A percentile compares a stretch with the other conserved stretches of the same genome.
These are phyloP conservation scores for Dendrolimus punctatus DNA, from an alignment of 1,140 invertebrate species.

Conservation along the genomic window DNA sequence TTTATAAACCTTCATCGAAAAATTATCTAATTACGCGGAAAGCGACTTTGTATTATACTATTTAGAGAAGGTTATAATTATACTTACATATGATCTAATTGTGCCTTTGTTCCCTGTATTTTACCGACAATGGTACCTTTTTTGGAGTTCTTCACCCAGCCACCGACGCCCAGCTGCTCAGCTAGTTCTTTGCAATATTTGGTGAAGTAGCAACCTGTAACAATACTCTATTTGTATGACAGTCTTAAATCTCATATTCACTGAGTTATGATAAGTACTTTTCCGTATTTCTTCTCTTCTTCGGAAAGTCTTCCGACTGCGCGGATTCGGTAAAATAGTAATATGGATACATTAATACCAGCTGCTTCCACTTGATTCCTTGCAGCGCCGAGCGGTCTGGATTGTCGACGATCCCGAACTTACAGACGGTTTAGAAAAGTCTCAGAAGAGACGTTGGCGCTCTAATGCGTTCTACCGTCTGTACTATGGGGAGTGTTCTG, in stretches of 20 bases:
- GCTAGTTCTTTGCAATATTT: constrained; percentile 89
- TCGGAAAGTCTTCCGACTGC: too few relatives aligned
- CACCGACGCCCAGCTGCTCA: constrained; percentile 79
- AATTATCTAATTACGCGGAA: neutral
- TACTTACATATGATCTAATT: constrained; percentile 89
- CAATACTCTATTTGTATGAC: constrained; percentile 10
- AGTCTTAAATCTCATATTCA: neutral
- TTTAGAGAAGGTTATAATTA: neutral
- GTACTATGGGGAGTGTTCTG: too few relatives aligned
- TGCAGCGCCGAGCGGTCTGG: too few relatives aligned
- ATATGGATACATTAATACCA: too few relatives aligned
- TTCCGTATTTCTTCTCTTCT: neutral
- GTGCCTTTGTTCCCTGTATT: constrained; percentile 85
- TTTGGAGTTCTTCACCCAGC: constrained; percentile 95
- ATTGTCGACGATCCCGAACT: too few relatives aligned
- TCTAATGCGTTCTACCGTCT: too few relatives aligned
- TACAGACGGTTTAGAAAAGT: too few relatives aligned
- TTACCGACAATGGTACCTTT: constrained; percentile 89
- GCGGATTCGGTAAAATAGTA: too few relatives aligned
- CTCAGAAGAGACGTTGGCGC: too few relatives aligned
- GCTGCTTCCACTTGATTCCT: too few relatives aligned
- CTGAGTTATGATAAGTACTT: neutral
- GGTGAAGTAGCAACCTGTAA: constrained; percentile 87
- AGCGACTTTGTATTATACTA: neutral
- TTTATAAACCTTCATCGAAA: too few relatives aligned